Evolutionary conservation across 2,113 vertebrate species (phyloP).

Genomic region (Mesoclemmys tuberculata): DNA sequence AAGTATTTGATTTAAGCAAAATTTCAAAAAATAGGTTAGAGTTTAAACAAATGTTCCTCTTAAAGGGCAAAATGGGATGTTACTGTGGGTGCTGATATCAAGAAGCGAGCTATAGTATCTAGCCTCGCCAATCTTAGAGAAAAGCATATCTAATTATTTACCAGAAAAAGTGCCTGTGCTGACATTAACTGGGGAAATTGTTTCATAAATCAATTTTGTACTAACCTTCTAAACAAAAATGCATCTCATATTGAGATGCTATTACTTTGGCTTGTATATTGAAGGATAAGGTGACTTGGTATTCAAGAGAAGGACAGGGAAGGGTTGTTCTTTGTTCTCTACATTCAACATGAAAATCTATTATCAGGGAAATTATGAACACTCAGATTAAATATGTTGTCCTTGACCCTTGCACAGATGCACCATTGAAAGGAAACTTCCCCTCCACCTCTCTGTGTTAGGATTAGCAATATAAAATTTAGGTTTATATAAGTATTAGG

Average conservation of each 20-base stretch:
- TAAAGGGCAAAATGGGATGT: neutral
- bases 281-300: conserved; percentile 51
- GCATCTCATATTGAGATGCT: conserved; percentile 49
- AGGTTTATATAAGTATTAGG: too few relatives aligned
- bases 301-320: conserved; percentile 43
- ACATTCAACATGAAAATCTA: conserved; percentile 36
- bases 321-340: conserved; percentile 54
- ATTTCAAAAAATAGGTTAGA: conserved; percentile 25
- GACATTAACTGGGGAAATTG: conserved; percentile 70
- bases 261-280: conserved; percentile 65
- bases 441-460: neutral
- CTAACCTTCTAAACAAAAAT: conserved; percentile 72
- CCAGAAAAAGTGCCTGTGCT: conserved; percentile 52
- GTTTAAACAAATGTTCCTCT: neutral
- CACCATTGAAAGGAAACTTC: neutral
- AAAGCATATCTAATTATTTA: conserved; percentile 68
- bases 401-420: neutral
- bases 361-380: conserved; percentile 63
- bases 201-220: conserved; percentile 74
- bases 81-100: neutral
- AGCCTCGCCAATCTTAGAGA: conserved; percentile 21
- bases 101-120: conserved; percentile 18
- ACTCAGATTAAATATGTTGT: conserved; percentile 22
- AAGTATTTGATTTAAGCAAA: conserved; percentile 13
- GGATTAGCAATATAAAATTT: too few relatives aligned